Base-by-base conservation (phyloP, 2,797 vertebrate genomes). In the Alexandromys oeconomus region DNA sequence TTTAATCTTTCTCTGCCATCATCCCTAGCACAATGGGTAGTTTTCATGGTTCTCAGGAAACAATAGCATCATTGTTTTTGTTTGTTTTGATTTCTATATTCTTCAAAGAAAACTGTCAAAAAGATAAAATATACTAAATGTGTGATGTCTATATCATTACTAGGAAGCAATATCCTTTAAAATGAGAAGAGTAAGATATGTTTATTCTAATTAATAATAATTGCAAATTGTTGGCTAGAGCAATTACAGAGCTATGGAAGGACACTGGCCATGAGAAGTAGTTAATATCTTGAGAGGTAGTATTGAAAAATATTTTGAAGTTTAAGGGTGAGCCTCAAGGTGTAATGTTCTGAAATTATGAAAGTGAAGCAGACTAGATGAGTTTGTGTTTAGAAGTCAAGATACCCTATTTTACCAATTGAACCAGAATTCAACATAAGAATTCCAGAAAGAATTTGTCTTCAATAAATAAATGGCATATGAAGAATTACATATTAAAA, bases 1-100 rank as follows among this genome's bases (percentile, higher is more conserved):
- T 76, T 82, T 82, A 59, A 93, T 82, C 2, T n/a, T 19, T 61
- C 14, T 4, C 12, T 69, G 31, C 8, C 51, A 54, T 79, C 8
- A 6, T 4, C 12, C 4, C 54, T 51, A 80, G 31, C 14, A 37
- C 2, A 27, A 27, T 34, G 10, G 0, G 37, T 46, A 0, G 1
- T 94, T 21, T 77, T 69, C 87, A 31, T 34, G 87, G 13, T 95
- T 84, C 9, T 69, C 15, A 51, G 69, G 6, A 89, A 87, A 73
- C 59, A 85, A 2, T 48, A 86, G 7, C 13, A 67, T 46, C 63
- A 63, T 59, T 80, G 3, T 2, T 87, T 96, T 84, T 27, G 3
- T 54, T 95, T 54, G 4, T 80, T 78, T 94, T 5, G 14, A 82
- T 79, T 76, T 46, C 34, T 73, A 76, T 54, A 73, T 92, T 67